These are phyloP conservation scores for Elysia crispata DNA, from an alignment of 2,888 invertebrate genomes.

Conservation along the genomic window DNA sequence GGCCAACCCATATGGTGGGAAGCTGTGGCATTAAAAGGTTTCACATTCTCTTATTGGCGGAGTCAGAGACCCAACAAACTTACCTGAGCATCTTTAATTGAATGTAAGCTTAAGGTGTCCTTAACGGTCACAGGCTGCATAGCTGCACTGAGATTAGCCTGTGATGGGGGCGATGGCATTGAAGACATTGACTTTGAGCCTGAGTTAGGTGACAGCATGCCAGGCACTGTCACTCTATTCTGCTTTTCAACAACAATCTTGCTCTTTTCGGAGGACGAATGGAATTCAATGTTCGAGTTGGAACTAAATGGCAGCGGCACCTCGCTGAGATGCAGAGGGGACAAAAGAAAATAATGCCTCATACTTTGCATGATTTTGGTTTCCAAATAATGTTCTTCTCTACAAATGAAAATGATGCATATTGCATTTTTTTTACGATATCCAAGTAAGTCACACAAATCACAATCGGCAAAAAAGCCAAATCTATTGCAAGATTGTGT, in stretches of 20 bases:
- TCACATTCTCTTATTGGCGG: too few species aligned
- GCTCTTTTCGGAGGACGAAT: conserved; percentile 88
- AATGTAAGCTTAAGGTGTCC: conserved; percentile 20
- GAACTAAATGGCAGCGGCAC: conserved; percentile 67
- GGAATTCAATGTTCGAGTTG: conserved; percentile 80
- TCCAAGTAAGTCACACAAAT: too few species aligned
- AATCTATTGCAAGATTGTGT: neutral
- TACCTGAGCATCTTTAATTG: conserved; percentile 36
- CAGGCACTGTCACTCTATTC: conserved; percentile 77
- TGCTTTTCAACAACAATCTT: conserved; percentile 88
- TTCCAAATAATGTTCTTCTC: too few species aligned
- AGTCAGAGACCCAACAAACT: neutral
- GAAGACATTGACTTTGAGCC: conserved; percentile 56
- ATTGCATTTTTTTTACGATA: too few species aligned
- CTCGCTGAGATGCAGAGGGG: conserved; percentile 55
- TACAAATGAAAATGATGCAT: too few species aligned
- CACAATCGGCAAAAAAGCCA: neutral
- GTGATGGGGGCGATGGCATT: conserved; percentile 43
- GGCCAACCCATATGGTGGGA: too few species aligned
- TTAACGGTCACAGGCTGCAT: conserved; percentile 11
- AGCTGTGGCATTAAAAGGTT: too few species aligned
- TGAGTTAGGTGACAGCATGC: conserved; percentile 57
- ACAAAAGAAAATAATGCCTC: too few species aligned
- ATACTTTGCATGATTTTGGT: too few species aligned
- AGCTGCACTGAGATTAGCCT: neutral